Evolutionary conservation across 2,888 invertebrate species (phyloP).

Genomic region (Andrena marginata): DNA sequence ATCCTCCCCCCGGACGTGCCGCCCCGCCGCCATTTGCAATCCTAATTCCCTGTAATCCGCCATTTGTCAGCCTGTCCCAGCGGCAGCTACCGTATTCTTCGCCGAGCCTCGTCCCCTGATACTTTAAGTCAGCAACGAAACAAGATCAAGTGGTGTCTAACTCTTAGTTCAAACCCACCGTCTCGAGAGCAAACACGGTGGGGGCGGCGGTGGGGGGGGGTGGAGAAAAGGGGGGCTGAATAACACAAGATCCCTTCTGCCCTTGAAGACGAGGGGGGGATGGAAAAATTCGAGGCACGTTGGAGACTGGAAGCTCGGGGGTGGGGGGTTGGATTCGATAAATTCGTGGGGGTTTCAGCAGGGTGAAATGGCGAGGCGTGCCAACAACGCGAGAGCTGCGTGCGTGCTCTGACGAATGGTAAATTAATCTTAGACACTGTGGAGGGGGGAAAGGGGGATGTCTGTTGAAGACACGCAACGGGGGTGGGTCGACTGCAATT

Average conservation of each 20-base stretch:
- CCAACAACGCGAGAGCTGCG: constrained; percentile 8
- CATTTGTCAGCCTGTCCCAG: neutral
- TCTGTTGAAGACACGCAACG: constrained; percentile 8
- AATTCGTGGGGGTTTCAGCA: constrained; percentile 33
- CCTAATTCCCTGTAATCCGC: neutral
- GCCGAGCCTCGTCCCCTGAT: neutral
- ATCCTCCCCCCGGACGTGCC: neutral
- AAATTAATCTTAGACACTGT: constrained; percentile 25
- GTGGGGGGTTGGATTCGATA: constrained; percentile 25
- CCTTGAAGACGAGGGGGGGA: too few relatives aligned
- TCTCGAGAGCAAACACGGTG: neutral
- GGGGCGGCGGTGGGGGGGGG: neutral
- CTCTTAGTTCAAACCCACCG: neutral
- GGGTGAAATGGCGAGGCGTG: constrained; percentile 45
- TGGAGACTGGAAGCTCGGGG: neutral
- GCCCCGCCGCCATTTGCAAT: neutral
- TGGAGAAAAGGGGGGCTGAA: neutral
- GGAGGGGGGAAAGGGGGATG: neutral
- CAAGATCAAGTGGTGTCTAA: neutral
- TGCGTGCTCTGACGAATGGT: constrained; percentile 24
- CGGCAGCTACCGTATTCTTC: neutral
- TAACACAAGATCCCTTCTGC: neutral
- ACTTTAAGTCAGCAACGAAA: constrained; percentile 9
- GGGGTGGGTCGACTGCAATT: constrained; percentile 14
- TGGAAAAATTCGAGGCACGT: constrained; percentile 46